Percentiles rank a stretch among this genome's conserved stretches.
Evolutionary conservation across 2,113 vertebrate genomes (phyloP).

Genomic region (Melanerpes formicivorus): DNA sequence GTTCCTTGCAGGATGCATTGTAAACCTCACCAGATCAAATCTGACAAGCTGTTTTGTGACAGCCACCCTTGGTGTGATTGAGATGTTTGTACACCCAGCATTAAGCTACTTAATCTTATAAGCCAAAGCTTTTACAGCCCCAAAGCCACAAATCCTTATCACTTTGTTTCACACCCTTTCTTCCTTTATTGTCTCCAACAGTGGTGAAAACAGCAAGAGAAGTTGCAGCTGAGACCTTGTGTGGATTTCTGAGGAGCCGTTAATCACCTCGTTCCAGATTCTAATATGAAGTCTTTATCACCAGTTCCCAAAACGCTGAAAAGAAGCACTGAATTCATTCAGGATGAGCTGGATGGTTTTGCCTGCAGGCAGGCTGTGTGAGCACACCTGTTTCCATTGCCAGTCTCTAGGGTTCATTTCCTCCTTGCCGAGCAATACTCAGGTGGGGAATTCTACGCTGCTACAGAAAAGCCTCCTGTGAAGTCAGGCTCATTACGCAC

Average conservation of each 20-base stretch:
- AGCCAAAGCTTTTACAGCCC: constrained; percentile 17
- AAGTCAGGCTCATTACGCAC: background rate
- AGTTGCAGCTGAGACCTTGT: background rate
- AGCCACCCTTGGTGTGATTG: background rate
- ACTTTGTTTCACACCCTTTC: constrained; percentile 5
- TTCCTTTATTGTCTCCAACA: constrained; percentile 1
- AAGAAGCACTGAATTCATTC: background rate
- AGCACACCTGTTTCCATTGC: background rate
- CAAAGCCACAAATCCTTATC: constrained; percentile 28
- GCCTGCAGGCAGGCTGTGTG: background rate
- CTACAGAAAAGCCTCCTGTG: background rate
- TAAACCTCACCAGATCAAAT: background rate
- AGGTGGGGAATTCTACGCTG: background rate
- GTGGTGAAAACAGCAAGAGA: background rate
- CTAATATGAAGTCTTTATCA: background rate
- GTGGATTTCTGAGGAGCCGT: background rate
- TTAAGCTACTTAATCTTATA: constrained; percentile 46
- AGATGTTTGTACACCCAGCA: constrained; percentile 12
- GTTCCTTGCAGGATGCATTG: background rate
- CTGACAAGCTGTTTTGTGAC: constrained; percentile 3
- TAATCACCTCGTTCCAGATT: background rate
- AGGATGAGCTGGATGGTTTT: background rate
- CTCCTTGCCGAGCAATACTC: background rate
- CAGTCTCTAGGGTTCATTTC: background rate
- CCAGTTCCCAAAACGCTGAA: background rate